These are phyloP conservation scores for Corythaixoides concolor DNA, from an alignment of 2,113 vertebrate species.

Conservation along the genomic window DNA sequence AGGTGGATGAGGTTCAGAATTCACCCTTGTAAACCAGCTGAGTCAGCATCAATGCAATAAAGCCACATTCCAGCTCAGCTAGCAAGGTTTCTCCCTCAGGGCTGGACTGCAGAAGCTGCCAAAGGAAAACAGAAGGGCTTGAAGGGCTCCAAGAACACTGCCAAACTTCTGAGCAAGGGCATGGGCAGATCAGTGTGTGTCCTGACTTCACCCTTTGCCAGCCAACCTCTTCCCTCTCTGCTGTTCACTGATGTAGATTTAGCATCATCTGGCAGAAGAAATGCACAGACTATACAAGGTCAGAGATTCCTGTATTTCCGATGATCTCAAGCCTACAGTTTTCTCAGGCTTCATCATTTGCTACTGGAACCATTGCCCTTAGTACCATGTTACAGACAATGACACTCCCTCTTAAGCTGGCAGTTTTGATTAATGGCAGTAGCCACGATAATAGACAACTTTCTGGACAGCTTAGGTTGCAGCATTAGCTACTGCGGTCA, in stretches of 20 bases:
- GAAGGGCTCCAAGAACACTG: background rate
- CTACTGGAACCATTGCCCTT: background rate
- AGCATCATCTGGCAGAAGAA: background rate
- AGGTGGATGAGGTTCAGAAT: conserved; percentile 12
- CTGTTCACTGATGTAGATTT: background rate
- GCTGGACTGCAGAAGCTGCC: background rate
- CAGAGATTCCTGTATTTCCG: background rate
- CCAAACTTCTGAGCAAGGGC: background rate
- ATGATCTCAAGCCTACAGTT: background rate
- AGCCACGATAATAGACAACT: background rate
- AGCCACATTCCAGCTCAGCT: conserved; percentile 1
- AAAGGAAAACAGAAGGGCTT: conserved; percentile 6
- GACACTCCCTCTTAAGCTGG: background rate
- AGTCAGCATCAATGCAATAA: conserved; percentile 10
- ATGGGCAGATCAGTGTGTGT: background rate
- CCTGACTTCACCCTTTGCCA: background rate
- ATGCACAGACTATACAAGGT: background rate
- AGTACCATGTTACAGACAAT: background rate
- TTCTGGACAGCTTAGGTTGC: background rate
- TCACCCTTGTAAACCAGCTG: background rate
- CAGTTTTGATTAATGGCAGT: background rate
- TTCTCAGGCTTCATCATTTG: background rate
- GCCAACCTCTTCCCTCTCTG: background rate
- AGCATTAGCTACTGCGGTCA: background rate
- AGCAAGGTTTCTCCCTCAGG: background rate